phyloP scores from a whole-genome alignment of 2,888 invertebrate genomes.

The Ethmia dodecea region DNA sequence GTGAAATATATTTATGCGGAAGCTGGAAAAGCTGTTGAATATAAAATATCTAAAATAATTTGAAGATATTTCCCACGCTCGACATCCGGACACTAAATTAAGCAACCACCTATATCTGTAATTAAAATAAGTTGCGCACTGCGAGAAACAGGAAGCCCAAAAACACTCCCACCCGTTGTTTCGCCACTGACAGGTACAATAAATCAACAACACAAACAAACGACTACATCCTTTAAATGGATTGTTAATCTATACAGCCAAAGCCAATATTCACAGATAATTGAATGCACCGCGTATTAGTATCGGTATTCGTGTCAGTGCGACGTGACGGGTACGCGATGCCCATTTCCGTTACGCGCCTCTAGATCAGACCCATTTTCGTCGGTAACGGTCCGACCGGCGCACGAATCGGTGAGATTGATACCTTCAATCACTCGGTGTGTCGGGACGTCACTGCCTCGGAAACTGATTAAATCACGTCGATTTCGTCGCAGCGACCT shows the following conservation, averaged over 20 bases:
- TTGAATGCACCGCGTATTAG: slow-evolving; percentile 59
- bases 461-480: slow-evolving; percentile 73
- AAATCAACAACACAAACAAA: slow-evolving; percentile 30
- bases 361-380: slow-evolving; percentile 61
- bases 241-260: slow-evolving; percentile 43
- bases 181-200: slow-evolving; percentile 28
- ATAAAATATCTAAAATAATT: no score
- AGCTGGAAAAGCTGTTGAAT: no score
- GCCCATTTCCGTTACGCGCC: slow-evolving; percentile 70
- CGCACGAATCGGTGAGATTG: slow-evolving; percentile 69
- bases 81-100: no score
- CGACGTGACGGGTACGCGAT: slow-evolving; percentile 60
- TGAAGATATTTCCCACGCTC: no score
- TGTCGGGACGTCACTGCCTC: slow-evolving; percentile 58
- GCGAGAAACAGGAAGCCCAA: slow-evolving; percentile 18
- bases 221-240: slow-evolving; percentile 32
- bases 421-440: slow-evolving; percentile 68
- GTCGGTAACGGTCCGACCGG: slow-evolving; percentile 66
- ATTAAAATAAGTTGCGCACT: no score
- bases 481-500: slow-evolving; percentile 50
- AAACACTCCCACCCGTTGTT: slow-evolving; percentile 21
- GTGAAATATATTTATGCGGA: no score
- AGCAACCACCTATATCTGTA: no score
- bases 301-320: slow-evolving; percentile 67
- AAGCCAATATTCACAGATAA: slow-evolving; percentile 49